These are phyloP conservation scores for Cephus cinctus DNA, from an alignment of 1,140 invertebrate species.

Conservation along the genomic window DNA sequence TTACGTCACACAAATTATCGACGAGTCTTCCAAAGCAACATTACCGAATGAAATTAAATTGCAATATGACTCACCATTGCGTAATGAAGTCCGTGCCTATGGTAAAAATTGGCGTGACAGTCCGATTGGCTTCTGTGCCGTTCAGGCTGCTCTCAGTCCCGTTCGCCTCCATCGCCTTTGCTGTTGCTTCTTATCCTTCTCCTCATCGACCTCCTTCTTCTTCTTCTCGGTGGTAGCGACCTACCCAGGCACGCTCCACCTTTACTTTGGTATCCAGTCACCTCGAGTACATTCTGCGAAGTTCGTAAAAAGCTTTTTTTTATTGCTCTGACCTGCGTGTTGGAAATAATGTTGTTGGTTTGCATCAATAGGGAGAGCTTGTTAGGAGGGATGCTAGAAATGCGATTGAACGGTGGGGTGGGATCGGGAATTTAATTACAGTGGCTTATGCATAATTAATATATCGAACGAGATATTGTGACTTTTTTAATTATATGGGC, in stretches of 20 bases:
- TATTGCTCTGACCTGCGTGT: not conserved
- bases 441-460: too few species aligned
- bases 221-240: slow-evolving; percentile 21
- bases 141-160: slow-evolving; percentile 42
- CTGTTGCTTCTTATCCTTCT: too few species aligned
- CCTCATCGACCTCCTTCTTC: slow-evolving; percentile 12
- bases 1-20: too few species aligned
- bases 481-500: too few species aligned
- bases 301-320: too few species aligned
- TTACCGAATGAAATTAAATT: too few species aligned
- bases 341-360: not conserved
- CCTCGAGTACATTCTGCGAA: slow-evolving; percentile 35
- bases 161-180: slow-evolving; percentile 42
- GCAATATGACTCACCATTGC: slow-evolving; percentile 68
- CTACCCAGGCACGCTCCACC: slow-evolving; percentile 18
- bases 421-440: too few species aligned
- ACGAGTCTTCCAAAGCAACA: too few species aligned
- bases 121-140: slow-evolving; percentile 55
- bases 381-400: too few species aligned
- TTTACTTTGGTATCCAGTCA: slow-evolving; percentile 29
- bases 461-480: too few species aligned
- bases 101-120: slow-evolving; percentile 61
- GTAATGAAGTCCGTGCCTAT: slow-evolving; percentile 68
- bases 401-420: too few species aligned
- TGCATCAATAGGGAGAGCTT: too few species aligned